Percentiles rank a stretch among this genome's conserved stretches.
phyloP scores from a whole-genome alignment of 2,113 vertebrate species.

The Caloenas nicobarica region DNA sequence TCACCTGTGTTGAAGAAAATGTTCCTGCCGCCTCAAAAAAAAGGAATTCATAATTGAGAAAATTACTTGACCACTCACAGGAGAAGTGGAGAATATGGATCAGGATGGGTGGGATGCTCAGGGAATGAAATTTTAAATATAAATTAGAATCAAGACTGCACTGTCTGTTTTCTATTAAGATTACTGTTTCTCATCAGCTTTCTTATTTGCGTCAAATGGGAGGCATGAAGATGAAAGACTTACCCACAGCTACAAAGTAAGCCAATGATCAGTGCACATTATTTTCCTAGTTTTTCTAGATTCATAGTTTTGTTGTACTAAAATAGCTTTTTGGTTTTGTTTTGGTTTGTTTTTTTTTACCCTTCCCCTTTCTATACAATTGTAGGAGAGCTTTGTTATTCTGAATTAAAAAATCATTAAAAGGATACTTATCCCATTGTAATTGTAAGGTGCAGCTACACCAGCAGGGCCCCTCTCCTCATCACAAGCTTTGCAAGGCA shows the following conservation, averaged over 20 bases:
- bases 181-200: background rate
- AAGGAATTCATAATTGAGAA: background rate
- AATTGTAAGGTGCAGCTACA: background rate
- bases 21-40: background rate
- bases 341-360: background rate
- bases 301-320: background rate
- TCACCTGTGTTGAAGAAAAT: background rate
- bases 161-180: background rate
- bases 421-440: background rate
- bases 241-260: background rate
- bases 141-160: background rate
- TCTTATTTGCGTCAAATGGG: background rate
- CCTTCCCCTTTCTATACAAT: background rate
- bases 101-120: background rate
- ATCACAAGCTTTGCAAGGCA: background rate
- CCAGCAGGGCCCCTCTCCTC: background rate
- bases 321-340: background rate
- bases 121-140: background rate
- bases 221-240: background rate
- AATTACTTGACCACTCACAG: background rate
- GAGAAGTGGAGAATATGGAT: background rate
- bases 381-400: background rate
- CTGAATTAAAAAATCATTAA: background rate
- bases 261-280: background rate
- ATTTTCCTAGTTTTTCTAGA: background rate